Evolutionary conservation across 2,888 invertebrate genomes (phyloP).

Genomic region (Philopedon plagiatum): DNA sequence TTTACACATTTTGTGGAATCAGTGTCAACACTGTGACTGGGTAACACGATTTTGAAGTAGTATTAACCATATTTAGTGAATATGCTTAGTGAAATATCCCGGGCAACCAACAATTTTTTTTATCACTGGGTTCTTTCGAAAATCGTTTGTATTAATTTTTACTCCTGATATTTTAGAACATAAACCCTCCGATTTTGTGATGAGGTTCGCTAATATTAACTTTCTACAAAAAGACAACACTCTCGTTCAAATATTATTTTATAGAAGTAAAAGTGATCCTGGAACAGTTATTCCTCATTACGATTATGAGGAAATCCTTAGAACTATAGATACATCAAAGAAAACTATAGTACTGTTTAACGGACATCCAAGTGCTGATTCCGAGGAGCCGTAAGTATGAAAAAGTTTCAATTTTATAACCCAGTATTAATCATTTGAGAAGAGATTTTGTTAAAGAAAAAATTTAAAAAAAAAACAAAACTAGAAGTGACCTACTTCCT

Average conservation of each 20-base stretch:
- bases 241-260: neutral
- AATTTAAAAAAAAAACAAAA: too few species aligned
- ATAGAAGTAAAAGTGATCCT: neutral
- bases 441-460: too few species aligned
- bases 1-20: too few species aligned
- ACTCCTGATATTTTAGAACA: neutral
- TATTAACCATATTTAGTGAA: too few species aligned
- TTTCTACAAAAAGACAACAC: neutral
- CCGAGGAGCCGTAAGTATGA: conserved; percentile 9
- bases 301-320: neutral
- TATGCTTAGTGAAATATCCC: too few species aligned
- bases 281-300: neutral
- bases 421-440: neutral
- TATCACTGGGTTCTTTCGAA: too few species aligned
- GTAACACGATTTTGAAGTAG: too few species aligned
- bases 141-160: too few species aligned
- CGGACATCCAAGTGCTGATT: conserved; percentile 25
- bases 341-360: conserved; percentile 6
- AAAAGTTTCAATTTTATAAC: neutral
- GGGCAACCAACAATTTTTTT: too few species aligned
- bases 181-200: neutral
- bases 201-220: neutral
- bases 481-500: too few species aligned
- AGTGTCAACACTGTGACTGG: too few species aligned
- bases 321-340: neutral